Base-by-base conservation (phyloP, 2,888 invertebrate species). In the Diaprepes abbreviatus region DNA sequence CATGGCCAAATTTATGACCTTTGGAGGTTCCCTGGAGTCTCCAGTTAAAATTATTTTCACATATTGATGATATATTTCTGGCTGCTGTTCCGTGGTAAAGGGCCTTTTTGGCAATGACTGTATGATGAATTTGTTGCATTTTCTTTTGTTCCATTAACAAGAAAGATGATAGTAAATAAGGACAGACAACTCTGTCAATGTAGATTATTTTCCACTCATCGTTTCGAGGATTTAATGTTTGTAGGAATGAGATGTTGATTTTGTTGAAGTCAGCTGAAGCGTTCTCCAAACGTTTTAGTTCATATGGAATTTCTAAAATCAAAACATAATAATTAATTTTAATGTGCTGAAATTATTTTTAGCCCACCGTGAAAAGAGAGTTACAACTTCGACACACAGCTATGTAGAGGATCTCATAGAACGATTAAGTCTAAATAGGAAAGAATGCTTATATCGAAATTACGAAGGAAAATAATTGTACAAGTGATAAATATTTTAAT, bases 1-100 rank as follows among this genome's bases (percentile, higher is more conserved):
- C 75, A 45, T 73, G 58, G 0, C 74, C 74, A 60, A 69, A 73
- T 28, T 36, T 66, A 38, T 63, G 55, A 7, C 72, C 72, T 31
- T 24, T 57, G 7, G 54, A 31, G 21, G 12, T 57, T 12, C 57
- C 57, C 24, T 10, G n/a, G 5, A 59, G 31, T 5, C 73, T 52
- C 66, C 70, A 70, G 36, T 70, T 33, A 43, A 67, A 72, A 43
- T 70, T 70, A 43, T 48, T 40, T 19, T 4, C n/a, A 17, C 66
- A 66, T 50, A 73, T 70, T 10, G 28, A 40, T 3, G 36, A 12
- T n/a, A 66, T 45, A 48, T 62, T 59, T 2, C 17, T 12, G 1
- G 16, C 4, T 16, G 28, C 33, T 12, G 73, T 73, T 1, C 73
- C 73, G 43, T 73, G 73, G 50, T 62, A 73, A 2, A 57, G 12